Base-by-base conservation (phyloP, 1,140 invertebrate species). In the Berghia stephanieae region DNA sequence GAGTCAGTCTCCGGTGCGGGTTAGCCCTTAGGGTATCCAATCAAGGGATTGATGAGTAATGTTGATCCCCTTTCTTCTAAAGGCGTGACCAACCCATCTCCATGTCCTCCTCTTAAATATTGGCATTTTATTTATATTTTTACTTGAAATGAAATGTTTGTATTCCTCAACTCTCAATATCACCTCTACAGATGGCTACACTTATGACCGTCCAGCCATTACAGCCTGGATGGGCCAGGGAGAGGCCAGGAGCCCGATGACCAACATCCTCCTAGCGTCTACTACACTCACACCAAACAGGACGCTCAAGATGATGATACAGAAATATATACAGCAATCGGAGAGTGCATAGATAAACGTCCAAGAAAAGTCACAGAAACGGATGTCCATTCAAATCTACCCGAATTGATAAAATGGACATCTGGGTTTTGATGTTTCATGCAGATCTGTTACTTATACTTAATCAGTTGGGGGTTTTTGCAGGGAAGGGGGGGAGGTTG, bases 181-280 rank as follows among this genome's bases (percentile, higher is more conserved):
- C 43, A 52, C 73, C 67, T 66, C 87, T 86, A 24, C 87, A 92
- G 94, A 95, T 91, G 94, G 94, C 38, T 94, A 94, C 83, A 93
- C 93, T 0, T 95, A 95, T 83, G 94, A 95, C 83, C 91, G 91
- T 84, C 90, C 90, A 72, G 94, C 94, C 10, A 94, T 95, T 75
- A 90, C 91, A 38, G 92, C 93, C 82, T 95, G 94, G 94, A 93
- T 95, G 71, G 87, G 92, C 49, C 92, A 91, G 70, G 93, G 93
- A 0, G 94, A 93, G 85, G 91, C 91, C 78, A 92, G 92, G 0
- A 94, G 93, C 88, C 94, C 94, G 18, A 93, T 95, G 93, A 95
- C 94, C 8, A 95, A 95, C 84, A 90, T 92, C 80, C 80, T 89
- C 4, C 85, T 95, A 13, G 78, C 86, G 38, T 91, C 91, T 71